phyloP scores from a whole-genome alignment of 92 coral and sea anemone genomes.

The Parazoanthus darwini region DNA sequence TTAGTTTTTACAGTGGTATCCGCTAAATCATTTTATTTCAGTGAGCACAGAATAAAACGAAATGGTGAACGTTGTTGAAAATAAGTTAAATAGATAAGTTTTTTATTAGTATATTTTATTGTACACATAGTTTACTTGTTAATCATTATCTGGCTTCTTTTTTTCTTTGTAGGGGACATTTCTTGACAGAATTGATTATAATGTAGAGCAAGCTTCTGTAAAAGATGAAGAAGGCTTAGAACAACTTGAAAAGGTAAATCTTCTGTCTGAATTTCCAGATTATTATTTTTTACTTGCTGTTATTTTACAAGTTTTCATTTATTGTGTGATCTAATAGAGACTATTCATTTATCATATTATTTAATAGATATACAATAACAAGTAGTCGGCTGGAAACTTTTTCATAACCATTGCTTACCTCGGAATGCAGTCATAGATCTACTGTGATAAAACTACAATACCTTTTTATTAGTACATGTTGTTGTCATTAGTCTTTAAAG shows the following conservation, averaged over 20 bases:
- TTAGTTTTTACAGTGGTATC: background rate
- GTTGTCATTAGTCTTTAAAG: background rate
- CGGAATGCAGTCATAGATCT: conserved; percentile 13
- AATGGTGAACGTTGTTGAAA: background rate
- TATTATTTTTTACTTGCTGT: conserved; percentile 11
- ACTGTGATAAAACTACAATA: conserved; percentile 2
- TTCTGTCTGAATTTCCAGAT: background rate
- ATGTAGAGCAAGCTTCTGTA: conserved; percentile 98
- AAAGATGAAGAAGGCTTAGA: conserved; percentile 94
- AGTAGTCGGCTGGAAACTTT: conserved; percentile 9
- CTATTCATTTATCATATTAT: background rate
- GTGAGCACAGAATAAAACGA: conserved; percentile 9
- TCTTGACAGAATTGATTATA: conserved; percentile 97
- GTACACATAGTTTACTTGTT: background rate
- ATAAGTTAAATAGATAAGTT: too few species aligned
- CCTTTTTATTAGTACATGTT: background rate
- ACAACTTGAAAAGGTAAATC: conserved; percentile 87
- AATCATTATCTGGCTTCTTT: background rate
- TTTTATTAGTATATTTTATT: background rate
- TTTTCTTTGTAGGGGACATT: conserved; percentile 78
- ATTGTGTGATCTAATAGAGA: conserved; percentile 13
- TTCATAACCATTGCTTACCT: conserved; percentile 15
- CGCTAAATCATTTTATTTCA: conserved; percentile 14
- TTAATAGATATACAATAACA: conserved; percentile 10
- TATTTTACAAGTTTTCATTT: conserved; percentile 10